These are phyloP conservation scores for Gallinago undulata DNA, from an alignment of 2,113 vertebrate genomes.

Conservation along the genomic window DNA sequence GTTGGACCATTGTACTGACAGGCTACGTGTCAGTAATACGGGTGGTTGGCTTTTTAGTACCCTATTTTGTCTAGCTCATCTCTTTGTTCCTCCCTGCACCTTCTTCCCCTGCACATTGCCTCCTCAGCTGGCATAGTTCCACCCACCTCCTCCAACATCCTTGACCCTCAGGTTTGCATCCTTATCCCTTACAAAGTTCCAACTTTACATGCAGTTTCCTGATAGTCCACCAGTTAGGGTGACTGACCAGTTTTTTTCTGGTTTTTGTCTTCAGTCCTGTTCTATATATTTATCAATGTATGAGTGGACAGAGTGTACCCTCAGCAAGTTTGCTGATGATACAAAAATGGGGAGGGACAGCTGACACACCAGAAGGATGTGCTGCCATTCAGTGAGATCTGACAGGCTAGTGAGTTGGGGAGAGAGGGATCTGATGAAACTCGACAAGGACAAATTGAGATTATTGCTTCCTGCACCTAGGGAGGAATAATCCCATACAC, in stretches of 20 bases:
- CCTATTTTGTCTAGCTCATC: neutral
- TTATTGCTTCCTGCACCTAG: too few species aligned
- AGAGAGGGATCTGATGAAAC: too few species aligned
- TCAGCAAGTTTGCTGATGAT: too few species aligned
- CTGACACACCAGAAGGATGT: too few species aligned
- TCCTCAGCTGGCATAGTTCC: fast-evolving
- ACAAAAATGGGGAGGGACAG: too few species aligned
- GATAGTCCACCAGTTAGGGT: neutral
- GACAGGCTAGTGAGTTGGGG: too few species aligned
- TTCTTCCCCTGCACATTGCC: neutral
- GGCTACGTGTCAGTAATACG: too few species aligned
- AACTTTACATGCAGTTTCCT: neutral
- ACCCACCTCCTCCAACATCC: neutral
- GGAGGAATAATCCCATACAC: too few species aligned
- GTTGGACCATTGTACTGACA: neutral
- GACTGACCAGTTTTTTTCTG: neutral
- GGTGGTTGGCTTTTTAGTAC: neutral
- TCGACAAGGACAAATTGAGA: too few species aligned
- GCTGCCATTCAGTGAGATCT: too few species aligned
- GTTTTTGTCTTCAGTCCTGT: neutral
- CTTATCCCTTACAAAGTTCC: neutral
- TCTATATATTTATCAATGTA: too few species aligned
- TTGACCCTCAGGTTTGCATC: neutral
- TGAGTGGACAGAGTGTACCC: too few species aligned
- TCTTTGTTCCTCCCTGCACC: neutral